phyloP scores from a whole-genome alignment of 2,113 vertebrate species.

The Gobiocypris rarus region DNA sequence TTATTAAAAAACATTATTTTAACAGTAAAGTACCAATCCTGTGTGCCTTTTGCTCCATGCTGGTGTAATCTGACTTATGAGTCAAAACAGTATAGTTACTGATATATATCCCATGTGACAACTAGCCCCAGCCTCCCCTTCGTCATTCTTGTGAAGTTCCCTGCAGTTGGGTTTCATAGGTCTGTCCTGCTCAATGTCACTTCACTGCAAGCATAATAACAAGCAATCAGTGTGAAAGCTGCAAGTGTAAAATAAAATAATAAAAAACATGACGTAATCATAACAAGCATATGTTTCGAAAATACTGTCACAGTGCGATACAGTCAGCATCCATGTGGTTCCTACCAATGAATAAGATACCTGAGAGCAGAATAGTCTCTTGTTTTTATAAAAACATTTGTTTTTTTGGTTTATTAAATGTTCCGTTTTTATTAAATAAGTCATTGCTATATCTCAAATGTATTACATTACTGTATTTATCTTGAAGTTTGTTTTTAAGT shows the following conservation, averaged over 20 bases:
- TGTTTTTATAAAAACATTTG: not conserved
- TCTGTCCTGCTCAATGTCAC: not conserved
- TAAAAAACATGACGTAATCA: not conserved
- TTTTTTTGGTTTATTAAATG: not conserved
- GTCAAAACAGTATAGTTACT: not conserved
- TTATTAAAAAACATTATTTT: no score
- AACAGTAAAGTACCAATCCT: no score
- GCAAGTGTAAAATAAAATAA: not conserved
- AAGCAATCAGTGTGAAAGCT: not conserved
- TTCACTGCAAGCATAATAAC: slow-evolving; percentile 19
- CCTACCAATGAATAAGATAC: not conserved
- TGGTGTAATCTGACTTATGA: not conserved
- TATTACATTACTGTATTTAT: not conserved
- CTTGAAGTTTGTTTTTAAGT: not conserved
- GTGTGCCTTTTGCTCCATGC: no score
- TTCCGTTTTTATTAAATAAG: not conserved
- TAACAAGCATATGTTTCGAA: not conserved
- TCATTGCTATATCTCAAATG: not conserved
- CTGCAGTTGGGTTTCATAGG: not conserved
- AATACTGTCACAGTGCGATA: not conserved
- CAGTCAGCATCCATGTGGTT: not conserved
- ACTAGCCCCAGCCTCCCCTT: not conserved
- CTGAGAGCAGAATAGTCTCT: not conserved
- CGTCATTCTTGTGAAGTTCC: not conserved
- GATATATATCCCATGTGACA: slow-evolving; percentile 14